Evolutionary conservation across 2,113 vertebrate genomes (phyloP), one percentile per base, ranked within the genome.

Genomic region (Platysternon megacephalum): DNA sequence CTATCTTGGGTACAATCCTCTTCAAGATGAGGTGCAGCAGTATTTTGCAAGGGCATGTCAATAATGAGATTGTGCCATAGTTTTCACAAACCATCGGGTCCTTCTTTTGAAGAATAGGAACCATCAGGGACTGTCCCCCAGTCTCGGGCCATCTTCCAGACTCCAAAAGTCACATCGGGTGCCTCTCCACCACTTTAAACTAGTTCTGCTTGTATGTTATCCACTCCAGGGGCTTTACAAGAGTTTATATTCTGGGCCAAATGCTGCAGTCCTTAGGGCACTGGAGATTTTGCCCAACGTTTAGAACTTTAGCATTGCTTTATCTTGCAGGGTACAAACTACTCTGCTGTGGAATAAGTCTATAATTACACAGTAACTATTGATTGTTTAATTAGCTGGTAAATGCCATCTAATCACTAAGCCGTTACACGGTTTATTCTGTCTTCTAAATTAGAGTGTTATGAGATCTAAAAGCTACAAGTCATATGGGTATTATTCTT

Each of bases 341-440:
- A 84, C 11, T 78, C 26, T 78, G 44, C 24, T 26, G 19, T 26
- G 6, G 58, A 85, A 90, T 87, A 95, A 89, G 68, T 58, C 79
- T 58, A 48, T 89, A 76, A 93, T 80, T 90, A 53, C 72, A 80
- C 29, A 79, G 46, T 82, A 89, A 87, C 78, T 86, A 95, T 39
- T 65, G 80, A 88, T 89, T 61, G 3, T 84, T 94, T 85, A 95
- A 85, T 95, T 91, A 96, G 72, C 79, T 88, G 74, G 82, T 52
- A 61, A 95, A 78, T 58, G 51, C 44, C 46, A 80, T 93, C 51
- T 81, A 88, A 93, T 90, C 84, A 91, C 52, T 65, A 88, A 94
- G 56, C 90, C 74, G 65, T 85, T 90, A 81, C 48, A 32, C 39
- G 49, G 55, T 76, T 92, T 90, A 42, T 26, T 52, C 79, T 46